A percentile compares a stretch with the other conserved stretches of the same genome.
phyloP scores from a whole-genome alignment of 1,140 invertebrate genomes.

The Drosophila ficusphila region DNA sequence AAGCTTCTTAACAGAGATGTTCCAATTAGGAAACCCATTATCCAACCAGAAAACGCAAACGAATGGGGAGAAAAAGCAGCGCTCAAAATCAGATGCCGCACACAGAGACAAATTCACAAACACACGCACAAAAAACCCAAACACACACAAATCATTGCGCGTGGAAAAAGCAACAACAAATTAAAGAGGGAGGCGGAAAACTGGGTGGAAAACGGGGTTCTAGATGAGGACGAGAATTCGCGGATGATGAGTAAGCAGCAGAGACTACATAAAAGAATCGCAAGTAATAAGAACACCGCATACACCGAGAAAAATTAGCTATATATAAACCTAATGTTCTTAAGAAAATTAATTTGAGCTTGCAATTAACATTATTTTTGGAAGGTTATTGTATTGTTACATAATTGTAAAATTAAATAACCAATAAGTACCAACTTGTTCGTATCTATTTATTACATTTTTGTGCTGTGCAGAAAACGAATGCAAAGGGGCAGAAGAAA shows the following conservation, averaged over 20 bases:
- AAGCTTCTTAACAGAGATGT: slow-evolving; percentile 44
- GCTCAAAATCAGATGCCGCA: slow-evolving; percentile 70
- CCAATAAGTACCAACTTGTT: too few species aligned
- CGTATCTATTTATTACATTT: too few species aligned
- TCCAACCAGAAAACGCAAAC: slow-evolving; percentile 45
- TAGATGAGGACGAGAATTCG: slow-evolving; percentile 20
- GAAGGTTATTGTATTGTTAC: too few species aligned
- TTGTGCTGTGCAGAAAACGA: background rate
- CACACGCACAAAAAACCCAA: slow-evolving; percentile 18
- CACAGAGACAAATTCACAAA: slow-evolving; percentile 14
- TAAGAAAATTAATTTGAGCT: too few species aligned
- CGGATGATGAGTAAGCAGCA: slow-evolving; percentile 16
- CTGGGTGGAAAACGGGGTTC: slow-evolving; percentile 12
- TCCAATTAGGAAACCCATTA: slow-evolving; percentile 58
- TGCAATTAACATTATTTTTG: too few species aligned
- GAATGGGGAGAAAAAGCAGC: slow-evolving; percentile 49
- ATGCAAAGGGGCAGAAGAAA: slow-evolving; percentile 12
- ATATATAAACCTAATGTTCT: too few species aligned
- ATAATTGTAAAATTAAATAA: too few species aligned
- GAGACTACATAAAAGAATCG: slow-evolving; percentile 34
- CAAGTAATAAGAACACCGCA: slow-evolving; percentile 47
- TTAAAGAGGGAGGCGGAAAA: background rate
- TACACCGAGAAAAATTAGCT: background rate
- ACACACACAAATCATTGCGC: slow-evolving; percentile 63
- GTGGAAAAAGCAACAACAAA: slow-evolving; percentile 38